Evolutionary conservation across 2,888 invertebrate genomes (phyloP).

Genomic region (Acanthosepion pharaonis): DNA sequence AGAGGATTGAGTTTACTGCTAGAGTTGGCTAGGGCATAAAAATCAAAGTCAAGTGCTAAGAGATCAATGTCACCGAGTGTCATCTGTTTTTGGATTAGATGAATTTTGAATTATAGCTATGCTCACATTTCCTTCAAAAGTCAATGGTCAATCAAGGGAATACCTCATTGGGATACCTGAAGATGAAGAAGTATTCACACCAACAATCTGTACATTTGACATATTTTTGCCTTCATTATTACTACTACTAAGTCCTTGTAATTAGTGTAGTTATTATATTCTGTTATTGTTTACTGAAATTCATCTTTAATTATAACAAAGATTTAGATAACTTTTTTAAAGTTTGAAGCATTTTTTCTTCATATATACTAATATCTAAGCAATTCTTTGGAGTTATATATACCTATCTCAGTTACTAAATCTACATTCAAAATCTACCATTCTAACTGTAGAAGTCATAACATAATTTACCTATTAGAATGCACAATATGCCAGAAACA

Average conservation of each 20-base stretch:
- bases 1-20: constrained; percentile 58
- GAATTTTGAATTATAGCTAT: constrained; percentile 48
- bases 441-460: too few relatives aligned
- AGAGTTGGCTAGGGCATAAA: constrained; percentile 71
- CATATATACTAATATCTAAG: too few relatives aligned
- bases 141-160: constrained; percentile 53
- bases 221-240: neutral
- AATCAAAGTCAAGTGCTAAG: constrained; percentile 78
- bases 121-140: constrained; percentile 45
- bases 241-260: neutral
- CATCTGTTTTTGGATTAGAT: constrained; percentile 52
- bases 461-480: too few relatives aligned
- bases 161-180: constrained; percentile 36
- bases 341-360: too few relatives aligned
- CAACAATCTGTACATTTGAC: neutral
- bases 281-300: too few relatives aligned
- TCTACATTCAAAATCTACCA: too few relatives aligned
- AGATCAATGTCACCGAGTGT: constrained; percentile 76
- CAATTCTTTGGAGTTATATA: too few relatives aligned
- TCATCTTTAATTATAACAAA: too few relatives aligned
- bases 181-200: neutral
- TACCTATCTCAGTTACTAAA: too few relatives aligned
- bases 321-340: too few relatives aligned
- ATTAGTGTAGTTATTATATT: too few relatives aligned
- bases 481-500: too few relatives aligned